Evolutionary conservation across 1,140 invertebrate species (phyloP), one percentile per base, ranked within the genome.

Genomic region (Bemisia tabaci): DNA sequence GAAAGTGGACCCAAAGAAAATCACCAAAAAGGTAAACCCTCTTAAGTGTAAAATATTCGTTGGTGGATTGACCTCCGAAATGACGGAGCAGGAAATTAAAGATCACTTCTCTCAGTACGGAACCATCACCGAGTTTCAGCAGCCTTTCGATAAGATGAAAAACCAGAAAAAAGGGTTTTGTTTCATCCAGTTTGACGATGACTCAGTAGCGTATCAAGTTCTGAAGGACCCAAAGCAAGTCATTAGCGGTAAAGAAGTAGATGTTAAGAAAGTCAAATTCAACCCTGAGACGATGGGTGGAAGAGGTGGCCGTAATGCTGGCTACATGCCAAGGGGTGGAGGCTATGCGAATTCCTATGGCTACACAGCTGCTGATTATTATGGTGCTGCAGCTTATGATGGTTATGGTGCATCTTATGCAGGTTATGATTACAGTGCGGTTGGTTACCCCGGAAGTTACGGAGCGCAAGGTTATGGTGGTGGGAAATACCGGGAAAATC

Each of bases 71-170:
- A 84, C 84, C 27, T 79, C 82, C 17, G 83, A 86, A 68, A 80
- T 84, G n/a, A 78, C 81, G 12, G 84, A 87, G 68, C 80, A 82
- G 12, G 83, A 85, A 67, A 85, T 87, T 24, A 81, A 79, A 68
- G 74, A 77, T n/a, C 83, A 85, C 70, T 87, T 87, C 71, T 73
- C 78, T 63, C 79, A 84, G 69, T 85, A 80, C 73, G 85, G 85
- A 12, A 83, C 78, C 5, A 82, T 88, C 33, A 81, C 83, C 5
- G 84, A 86, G 70, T 73, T 87, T 22, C 85, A 88, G 72, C 79
- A 84, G n/a, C 86, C 86, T n/a, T 85, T 84, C 71, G 86, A 88
- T 73, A 86, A 86, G 72, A 79, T 80, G 68, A 87, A 86, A 73
- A 86, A 86, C 71, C 83, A 86, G 64, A 77, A 84, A 27, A 82